A percentile compares a stretch with the other conserved stretches of the same genome.
Evolutionary conservation across 2,888 invertebrate genomes (phyloP).

Genomic region (Euclidia mi): DNA sequence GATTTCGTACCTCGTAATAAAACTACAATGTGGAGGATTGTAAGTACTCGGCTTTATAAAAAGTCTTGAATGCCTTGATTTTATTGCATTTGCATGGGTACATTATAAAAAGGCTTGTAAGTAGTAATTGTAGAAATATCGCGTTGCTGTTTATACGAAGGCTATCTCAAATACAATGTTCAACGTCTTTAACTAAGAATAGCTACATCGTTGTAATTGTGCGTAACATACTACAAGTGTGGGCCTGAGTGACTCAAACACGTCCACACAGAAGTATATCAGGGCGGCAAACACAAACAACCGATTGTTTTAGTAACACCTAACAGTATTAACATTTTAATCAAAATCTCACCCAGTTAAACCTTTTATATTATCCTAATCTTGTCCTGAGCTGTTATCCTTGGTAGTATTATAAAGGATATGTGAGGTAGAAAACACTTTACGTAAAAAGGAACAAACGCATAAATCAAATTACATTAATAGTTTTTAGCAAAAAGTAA

Average conservation of each 20-base stretch:
- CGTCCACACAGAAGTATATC: background rate
- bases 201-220: background rate
- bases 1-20: conserved; percentile 43
- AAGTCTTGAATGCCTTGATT: conserved; percentile 1
- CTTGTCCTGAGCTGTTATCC: too few species aligned
- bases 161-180: conserved; percentile 8
- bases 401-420: too few species aligned
- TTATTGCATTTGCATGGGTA: background rate
- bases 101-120: background rate
- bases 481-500: too few species aligned
- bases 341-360: background rate
- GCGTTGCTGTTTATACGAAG: background rate
- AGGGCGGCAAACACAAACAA: conserved; percentile 2
- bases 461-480: too few species aligned
- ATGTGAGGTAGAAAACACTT: too few species aligned
- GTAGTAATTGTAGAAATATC: background rate
- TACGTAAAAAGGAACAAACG: too few species aligned
- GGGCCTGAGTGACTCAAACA: conserved; percentile 4
- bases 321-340: background rate
- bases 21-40: conserved; percentile 30
- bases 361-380: too few species aligned
- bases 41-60: conserved; percentile 17
- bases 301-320: conserved; percentile 10
- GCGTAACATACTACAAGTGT: too few species aligned
- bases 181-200: conserved; percentile 3